Conservation (phyloP, 2,888 invertebrate species). For the Apantesis nais region DNA sequence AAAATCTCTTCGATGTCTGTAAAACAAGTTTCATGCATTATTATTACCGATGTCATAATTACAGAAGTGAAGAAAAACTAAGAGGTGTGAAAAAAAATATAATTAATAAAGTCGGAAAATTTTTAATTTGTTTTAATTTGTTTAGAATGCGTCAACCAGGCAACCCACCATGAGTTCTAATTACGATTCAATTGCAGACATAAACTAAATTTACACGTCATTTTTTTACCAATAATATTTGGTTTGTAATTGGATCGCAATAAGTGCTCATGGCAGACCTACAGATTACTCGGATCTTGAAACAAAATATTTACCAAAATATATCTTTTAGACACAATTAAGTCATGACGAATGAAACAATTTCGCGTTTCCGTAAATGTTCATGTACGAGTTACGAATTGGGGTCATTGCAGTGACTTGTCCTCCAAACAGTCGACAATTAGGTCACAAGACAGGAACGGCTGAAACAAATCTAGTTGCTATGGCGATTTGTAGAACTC, state of each 20-base stretch:
- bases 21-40: not conserved
- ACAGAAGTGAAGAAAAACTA: constrained; percentile 4
- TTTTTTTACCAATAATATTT: no score
- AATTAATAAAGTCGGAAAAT: not conserved
- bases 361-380: constrained; percentile 44
- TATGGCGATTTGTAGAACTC: constrained; percentile 29
- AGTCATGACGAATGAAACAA: constrained; percentile 34
- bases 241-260: no score
- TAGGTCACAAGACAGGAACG: constrained; percentile 59
- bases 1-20: not conserved
- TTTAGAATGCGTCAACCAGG: not conserved
- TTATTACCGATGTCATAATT: not conserved
- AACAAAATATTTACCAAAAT: not conserved
- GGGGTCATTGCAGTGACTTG: constrained; percentile 66
- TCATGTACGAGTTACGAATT: constrained; percentile 55
- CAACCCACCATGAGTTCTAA: no score
- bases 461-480: constrained; percentile 58
- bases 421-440: constrained; percentile 60
- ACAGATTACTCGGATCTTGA: not conserved
- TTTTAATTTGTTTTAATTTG: not conserved
- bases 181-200: no score
- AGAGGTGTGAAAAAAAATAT: not conserved
- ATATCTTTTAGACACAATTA: constrained; percentile 22
- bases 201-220: no score
- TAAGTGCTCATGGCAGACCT: no score